Conservation (phyloP, 1,140 invertebrate species). For the Atta colombica region DNA sequence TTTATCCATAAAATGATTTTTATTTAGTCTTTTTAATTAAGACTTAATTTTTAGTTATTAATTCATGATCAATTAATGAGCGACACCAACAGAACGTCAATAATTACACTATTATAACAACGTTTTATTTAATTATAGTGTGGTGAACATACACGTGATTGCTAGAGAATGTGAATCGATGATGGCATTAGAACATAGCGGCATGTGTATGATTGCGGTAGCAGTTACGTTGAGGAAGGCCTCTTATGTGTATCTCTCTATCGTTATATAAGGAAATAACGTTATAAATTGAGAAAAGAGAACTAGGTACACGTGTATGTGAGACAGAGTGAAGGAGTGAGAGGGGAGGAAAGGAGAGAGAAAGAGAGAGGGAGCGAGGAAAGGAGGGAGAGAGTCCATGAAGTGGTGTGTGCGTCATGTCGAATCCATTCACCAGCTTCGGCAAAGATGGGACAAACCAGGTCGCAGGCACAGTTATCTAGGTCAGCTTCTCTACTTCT, state of each 20-base stretch:
- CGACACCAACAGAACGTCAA: not conserved
- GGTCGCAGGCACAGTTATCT: slow-evolving; percentile 76
- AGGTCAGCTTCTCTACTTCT: slow-evolving; percentile 78
- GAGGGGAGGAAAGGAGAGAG: not conserved
- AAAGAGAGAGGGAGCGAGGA: not conserved
- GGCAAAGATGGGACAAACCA: slow-evolving; percentile 75
- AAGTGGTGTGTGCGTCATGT: slow-evolving; percentile 79
- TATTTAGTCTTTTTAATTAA: not conserved
- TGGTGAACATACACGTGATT: slow-evolving; percentile 28
- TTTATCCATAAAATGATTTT: not conserved
- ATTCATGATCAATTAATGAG: not conserved
- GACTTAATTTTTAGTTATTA: slow-evolving; percentile 7
- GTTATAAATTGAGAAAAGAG: slow-evolving; percentile 63
- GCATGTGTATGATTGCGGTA: not conserved
- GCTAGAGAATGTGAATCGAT: slow-evolving; percentile 37
- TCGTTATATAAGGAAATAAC: slow-evolving; percentile 75
- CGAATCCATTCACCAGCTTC: slow-evolving; percentile 81
- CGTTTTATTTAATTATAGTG: not conserved
- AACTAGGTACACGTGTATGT: slow-evolving; percentile 9
- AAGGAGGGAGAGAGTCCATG: slow-evolving; percentile 7
- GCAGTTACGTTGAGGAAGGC: slow-evolving; percentile 27
- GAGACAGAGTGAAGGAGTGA: not conserved
- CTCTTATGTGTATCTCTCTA: slow-evolving; percentile 64
- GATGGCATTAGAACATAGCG: slow-evolving; percentile 44
- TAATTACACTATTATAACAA: slow-evolving; percentile 13